Evolutionary conservation across 2,113 vertebrate species (phyloP).

Genomic region (Trinectes maculatus): DNA sequence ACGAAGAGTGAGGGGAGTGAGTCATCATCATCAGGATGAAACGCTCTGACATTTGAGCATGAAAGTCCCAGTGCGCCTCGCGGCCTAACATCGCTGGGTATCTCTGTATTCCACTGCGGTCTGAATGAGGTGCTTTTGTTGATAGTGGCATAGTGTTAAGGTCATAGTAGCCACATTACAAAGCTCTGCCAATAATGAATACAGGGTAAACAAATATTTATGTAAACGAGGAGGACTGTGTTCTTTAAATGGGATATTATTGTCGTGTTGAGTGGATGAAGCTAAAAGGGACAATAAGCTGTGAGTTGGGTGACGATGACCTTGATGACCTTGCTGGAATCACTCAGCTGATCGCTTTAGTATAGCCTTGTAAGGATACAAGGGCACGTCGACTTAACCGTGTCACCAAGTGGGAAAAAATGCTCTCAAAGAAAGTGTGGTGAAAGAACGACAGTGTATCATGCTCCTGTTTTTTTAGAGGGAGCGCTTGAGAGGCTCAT

Average conservation of each 20-base stretch:
- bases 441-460: slow-evolving; percentile 60
- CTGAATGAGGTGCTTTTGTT: slow-evolving; percentile 20
- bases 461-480: slow-evolving; percentile 50
- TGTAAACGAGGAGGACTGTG: slow-evolving; percentile 30
- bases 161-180: slow-evolving; percentile 13
- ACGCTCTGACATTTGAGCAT: slow-evolving; percentile 81
- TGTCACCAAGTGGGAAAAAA: slow-evolving; percentile 18
- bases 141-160: slow-evolving; percentile 1
- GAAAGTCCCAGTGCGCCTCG: slow-evolving; percentile 74
- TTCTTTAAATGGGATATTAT: slow-evolving; percentile 28
- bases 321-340: slow-evolving; percentile 61
- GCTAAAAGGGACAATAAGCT: slow-evolving; percentile 33
- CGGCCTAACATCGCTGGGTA: slow-evolving; percentile 45
- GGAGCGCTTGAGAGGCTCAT: slow-evolving; percentile 59
- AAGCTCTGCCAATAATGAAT: slow-evolving; percentile 20
- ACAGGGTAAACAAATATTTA: slow-evolving; percentile 33
- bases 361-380: slow-evolving; percentile 30
- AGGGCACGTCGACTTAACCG: slow-evolving; percentile 30
- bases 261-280: slow-evolving; percentile 44
- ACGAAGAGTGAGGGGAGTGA: slow-evolving; percentile 65
- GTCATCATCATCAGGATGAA: slow-evolving; percentile 79
- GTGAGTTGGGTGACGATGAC: slow-evolving; percentile 50
- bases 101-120: slow-evolving; percentile 51
- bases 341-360: slow-evolving; percentile 51
- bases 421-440: slow-evolving; percentile 33